Evolutionary conservation across 2,888 invertebrate species (phyloP), one percentile per base, ranked within the genome.

Genomic region (Cephus sareptanus): DNA sequence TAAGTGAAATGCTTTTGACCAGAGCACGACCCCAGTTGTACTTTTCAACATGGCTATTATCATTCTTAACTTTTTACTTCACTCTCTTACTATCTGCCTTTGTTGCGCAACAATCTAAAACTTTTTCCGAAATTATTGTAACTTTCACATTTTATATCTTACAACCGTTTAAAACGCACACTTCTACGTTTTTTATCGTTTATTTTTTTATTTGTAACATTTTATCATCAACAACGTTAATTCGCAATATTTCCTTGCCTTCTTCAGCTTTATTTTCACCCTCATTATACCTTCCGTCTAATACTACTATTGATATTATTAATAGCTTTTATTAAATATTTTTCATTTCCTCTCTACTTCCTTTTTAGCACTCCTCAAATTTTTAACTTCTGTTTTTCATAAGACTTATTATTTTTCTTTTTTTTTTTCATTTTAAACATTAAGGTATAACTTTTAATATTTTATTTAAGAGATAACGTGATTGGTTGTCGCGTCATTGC

Each of bases 401-500:
- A 69, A 68, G 73, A 40, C 34, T 73, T 70, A 76, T 79, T 79
- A 80, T 78, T 83, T 81, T 78, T 77, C 35, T 30, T 82, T 84
- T 84, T 82, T 79, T 75, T 83, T 79, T 80, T 80, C 84, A 84
- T 82, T 85, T 85, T 77, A 83, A 84, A 83, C 83, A 81, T 81
- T 80, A 81, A 81, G 78, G 79, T 75, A 79, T 88, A 88, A 85
- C 81, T 79, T 76, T 87, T 86, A 86, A 84, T 85, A 85, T 79
- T 23, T 56, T 89, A 89, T 89, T 89, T 89, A 89, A 89, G 88
- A 89, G 87, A 88, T 90, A 91, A 90, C 87, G 87, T 91, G 91
- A 91, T 91, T 91, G 91, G 91, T 89, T 91, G 86, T 91, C 91
- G 91, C 91, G 89, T 90, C 89, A 85, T 85, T 84, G 84, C 85